Percentiles rank a stretch among this genome's conserved stretches.
phyloP scores from a whole-genome alignment of 2,888 invertebrate genomes.

The Morinoia aosen region DNA sequence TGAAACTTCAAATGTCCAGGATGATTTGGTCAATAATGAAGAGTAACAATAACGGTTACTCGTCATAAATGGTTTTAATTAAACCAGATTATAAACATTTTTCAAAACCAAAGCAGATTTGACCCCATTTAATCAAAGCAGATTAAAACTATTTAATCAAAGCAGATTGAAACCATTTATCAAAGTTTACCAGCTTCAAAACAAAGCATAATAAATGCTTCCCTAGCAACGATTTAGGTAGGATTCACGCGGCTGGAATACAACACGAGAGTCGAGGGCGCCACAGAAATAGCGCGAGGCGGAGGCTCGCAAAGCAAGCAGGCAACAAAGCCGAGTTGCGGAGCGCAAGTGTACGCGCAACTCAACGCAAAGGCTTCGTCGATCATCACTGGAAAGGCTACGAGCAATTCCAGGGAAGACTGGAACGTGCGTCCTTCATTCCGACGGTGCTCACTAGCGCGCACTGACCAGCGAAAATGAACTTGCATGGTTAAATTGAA shows the following conservation, averaged over 20 bases:
- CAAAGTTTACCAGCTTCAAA: not conserved
- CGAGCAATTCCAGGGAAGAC: slow-evolving; percentile 12
- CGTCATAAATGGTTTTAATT: too few relatives aligned
- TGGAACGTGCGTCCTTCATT: not conserved
- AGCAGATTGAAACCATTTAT: not conserved
- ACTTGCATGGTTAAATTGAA: not conserved
- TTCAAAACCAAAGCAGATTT: too few relatives aligned
- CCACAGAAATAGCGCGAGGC: not conserved
- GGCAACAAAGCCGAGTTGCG: not conserved
- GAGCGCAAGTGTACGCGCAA: not conserved
- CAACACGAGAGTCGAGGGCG: not conserved
- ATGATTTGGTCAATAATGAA: not conserved
- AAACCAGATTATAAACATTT: too few relatives aligned
- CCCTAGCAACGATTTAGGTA: not conserved
- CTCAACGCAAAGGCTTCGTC: not conserved
- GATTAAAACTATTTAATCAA: not conserved
- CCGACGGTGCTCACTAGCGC: not conserved
- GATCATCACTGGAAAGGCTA: not conserved
- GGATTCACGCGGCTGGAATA: not conserved
- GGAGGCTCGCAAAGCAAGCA: not conserved
- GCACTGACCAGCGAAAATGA: not conserved
- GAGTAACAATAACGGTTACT: not conserved
- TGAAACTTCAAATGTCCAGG: not conserved
- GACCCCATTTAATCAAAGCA: too few relatives aligned
- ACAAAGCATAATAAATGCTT: not conserved